Percentiles rank a stretch among this genome's conserved stretches.
phyloP scores from a whole-genome alignment of 2,113 vertebrate genomes.

The Thalassoma bifasciatum region DNA sequence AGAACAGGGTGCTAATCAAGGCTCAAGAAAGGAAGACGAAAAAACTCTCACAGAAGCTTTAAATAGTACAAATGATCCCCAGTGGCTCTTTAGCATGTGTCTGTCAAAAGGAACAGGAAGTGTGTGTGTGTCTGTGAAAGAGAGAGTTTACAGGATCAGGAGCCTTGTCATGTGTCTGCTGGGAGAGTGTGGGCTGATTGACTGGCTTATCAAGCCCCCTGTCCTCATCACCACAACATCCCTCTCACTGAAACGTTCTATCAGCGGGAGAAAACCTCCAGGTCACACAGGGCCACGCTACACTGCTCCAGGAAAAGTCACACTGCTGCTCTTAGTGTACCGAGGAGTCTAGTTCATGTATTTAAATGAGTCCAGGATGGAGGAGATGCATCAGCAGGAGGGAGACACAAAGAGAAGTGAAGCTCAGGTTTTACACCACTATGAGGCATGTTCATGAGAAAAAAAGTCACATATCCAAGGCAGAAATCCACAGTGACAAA shows the following conservation, averaged over 20 bases:
- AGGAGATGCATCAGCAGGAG: no score
- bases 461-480: conserved; percentile 1
- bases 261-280: not conserved
- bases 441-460: conserved; percentile 7
- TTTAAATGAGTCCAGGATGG: no score
- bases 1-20: conserved; percentile 25
- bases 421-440: not conserved
- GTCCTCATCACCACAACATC: not conserved
- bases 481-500: conserved; percentile 21
- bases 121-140: conserved; percentile 25
- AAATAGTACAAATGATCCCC: conserved; percentile 67
- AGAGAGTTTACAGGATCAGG: conserved; percentile 17
- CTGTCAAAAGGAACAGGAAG: conserved; percentile 59
- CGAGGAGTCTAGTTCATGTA: no score
- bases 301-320: not conserved
- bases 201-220: not conserved
- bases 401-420: not conserved
- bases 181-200: conserved; percentile 2
- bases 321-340: no score
- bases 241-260: not conserved
- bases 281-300: not conserved
- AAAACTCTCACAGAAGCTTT: conserved; percentile 48
- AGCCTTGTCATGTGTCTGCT: conserved; percentile 1
- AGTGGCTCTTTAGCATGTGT: conserved; percentile 56
- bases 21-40: conserved; percentile 35